Conservation (phyloP, 2,113 vertebrate genomes). For the Eurystomus gularis region DNA sequence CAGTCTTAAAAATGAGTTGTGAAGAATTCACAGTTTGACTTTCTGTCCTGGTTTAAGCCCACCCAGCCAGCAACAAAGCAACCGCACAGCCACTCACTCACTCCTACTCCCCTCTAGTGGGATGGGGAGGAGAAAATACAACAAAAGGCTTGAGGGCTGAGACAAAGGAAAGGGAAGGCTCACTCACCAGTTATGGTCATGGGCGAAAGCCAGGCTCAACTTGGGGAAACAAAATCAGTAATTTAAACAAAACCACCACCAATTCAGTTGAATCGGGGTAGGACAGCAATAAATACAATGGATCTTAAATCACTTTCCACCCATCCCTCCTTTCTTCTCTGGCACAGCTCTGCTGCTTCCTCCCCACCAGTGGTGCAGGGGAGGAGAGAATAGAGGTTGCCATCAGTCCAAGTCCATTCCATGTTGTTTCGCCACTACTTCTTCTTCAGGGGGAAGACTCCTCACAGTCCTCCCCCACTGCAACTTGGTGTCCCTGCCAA, state of each 20-base stretch:
- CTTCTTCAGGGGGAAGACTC: background rate
- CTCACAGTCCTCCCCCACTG: background rate
- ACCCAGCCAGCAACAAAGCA: background rate
- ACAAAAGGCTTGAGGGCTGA: background rate
- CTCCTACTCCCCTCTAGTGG: background rate
- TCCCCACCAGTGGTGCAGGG: background rate
- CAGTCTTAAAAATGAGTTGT: background rate
- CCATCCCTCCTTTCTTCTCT: background rate
- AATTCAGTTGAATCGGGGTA: background rate
- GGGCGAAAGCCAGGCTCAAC: background rate
- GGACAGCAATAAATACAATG: background rate
- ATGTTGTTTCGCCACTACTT: background rate
- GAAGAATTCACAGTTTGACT: background rate
- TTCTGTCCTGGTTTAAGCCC: background rate
- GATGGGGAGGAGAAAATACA: background rate
- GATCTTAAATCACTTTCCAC: background rate
- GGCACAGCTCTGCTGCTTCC: background rate
- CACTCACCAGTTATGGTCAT: background rate
- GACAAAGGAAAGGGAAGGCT: background rate
- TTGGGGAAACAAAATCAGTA: background rate
- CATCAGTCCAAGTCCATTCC: background rate
- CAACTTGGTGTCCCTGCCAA: background rate
- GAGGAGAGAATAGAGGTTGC: background rate
- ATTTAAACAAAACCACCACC: background rate
- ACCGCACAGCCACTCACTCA: background rate